Conservation (phyloP, 1,140 invertebrate genomes). For the Drosophila kohkoa region DNA sequence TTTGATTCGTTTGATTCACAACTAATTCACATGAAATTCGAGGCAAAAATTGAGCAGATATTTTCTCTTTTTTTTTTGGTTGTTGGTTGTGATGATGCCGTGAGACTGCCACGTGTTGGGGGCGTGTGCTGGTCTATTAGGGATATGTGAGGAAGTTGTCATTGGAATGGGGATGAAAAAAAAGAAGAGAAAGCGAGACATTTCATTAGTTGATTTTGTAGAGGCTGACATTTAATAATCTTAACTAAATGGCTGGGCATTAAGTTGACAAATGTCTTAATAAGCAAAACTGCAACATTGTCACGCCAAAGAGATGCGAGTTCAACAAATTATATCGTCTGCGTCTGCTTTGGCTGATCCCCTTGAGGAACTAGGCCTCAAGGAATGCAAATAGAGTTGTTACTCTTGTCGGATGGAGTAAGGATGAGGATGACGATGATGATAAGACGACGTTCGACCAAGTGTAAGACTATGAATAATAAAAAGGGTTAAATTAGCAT, state of each 20-base stretch:
- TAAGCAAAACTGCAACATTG: slow-evolving; percentile 54
- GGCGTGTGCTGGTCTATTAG: slow-evolving; percentile 47
- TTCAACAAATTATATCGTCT: slow-evolving; percentile 36
- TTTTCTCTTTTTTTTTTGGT: slow-evolving; percentile 39
- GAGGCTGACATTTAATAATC: slow-evolving; percentile 62
- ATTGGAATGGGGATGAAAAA: slow-evolving; percentile 2
- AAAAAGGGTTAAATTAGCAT: slow-evolving; percentile 85
- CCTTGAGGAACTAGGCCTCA: slow-evolving; percentile 44
- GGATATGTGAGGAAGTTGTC: slow-evolving; percentile 9
- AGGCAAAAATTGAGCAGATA: slow-evolving; percentile 42
- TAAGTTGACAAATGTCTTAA: slow-evolving; percentile 78
- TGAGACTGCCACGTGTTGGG: slow-evolving; percentile 58
- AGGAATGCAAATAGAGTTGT: slow-evolving; percentile 61
- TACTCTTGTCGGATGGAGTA: background rate
- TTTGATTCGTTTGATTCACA: slow-evolving; percentile 63
- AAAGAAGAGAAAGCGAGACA: background rate
- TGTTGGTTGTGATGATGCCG: slow-evolving; percentile 46
- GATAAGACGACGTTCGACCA: slow-evolving; percentile 51
- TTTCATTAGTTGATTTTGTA: slow-evolving; percentile 45
- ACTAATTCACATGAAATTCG: slow-evolving; percentile 58
- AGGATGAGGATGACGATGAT: slow-evolving; percentile 40
- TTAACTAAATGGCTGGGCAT: slow-evolving; percentile 70
- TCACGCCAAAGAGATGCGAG: slow-evolving; percentile 38
- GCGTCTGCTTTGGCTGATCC: slow-evolving; percentile 5
- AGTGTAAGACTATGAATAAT: slow-evolving; percentile 84